These are phyloP conservation scores for Eclectus roratus DNA, from an alignment of 2,113 vertebrate genomes.

Conservation along the genomic window DNA sequence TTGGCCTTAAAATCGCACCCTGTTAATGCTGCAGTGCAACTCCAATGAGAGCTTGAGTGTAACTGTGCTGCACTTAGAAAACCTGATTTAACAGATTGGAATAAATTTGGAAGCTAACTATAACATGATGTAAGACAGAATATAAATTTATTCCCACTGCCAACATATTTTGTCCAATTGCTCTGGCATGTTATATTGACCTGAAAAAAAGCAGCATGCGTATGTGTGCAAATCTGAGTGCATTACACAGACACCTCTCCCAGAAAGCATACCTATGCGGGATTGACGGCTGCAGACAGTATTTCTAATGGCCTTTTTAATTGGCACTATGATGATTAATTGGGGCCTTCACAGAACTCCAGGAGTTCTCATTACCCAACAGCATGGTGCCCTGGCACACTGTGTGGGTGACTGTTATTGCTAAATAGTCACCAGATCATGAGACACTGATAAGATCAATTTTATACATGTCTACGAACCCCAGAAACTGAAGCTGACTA, in stretches of 20 bases:
- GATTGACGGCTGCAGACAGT: conserved; percentile 47
- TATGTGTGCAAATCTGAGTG: background rate
- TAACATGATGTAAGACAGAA: background rate
- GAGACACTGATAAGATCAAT: conserved; percentile 39
- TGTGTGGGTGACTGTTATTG: conserved; percentile 50
- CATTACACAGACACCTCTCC: background rate
- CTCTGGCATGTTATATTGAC: background rate
- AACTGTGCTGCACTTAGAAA: background rate
- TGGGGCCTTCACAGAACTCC: conserved; percentile 58
- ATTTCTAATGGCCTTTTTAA: conserved; percentile 72
- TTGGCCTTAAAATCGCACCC: background rate
- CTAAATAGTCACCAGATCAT: conserved; percentile 39
- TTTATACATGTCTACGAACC: background rate
- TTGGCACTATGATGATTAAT: conserved; percentile 71
- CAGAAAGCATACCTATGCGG: conserved; percentile 14
- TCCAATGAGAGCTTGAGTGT: background rate
- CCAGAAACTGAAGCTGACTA: conserved; percentile 32
- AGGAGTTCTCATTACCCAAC: conserved; percentile 68
- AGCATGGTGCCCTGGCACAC: conserved; percentile 1
- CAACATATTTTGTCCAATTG: background rate
- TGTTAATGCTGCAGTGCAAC: background rate
- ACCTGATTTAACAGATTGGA: background rate
- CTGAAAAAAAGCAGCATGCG: background rate
- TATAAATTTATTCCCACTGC: background rate
- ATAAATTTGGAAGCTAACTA: background rate